These are phyloP conservation scores for Hoplostethus atlanticus DNA, from an alignment of 2,797 vertebrate genomes.

Conservation along the genomic window DNA sequence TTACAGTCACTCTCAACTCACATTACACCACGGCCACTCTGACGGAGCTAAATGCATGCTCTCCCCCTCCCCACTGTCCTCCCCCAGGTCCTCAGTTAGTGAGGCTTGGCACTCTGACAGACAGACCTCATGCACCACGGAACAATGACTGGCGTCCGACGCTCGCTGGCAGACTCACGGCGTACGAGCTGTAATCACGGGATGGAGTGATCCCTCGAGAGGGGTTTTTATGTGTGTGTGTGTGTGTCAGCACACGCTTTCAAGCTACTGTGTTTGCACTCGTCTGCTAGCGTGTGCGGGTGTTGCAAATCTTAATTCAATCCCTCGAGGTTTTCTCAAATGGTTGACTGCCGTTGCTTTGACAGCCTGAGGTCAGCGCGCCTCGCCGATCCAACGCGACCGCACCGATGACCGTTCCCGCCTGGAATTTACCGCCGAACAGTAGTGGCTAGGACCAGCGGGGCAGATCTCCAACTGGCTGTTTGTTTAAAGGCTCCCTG, in stretches of 20 bases:
- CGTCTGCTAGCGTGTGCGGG: conserved; percentile 4
- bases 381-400: neutral
- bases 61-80: conserved; percentile 13
- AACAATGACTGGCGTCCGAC: conserved; percentile 67
- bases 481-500: conserved; percentile 34
- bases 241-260: conserved; percentile 18
- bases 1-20: neutral
- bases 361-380: conserved; percentile 21
- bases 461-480: conserved; percentile 26
- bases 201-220: conserved; percentile 35
- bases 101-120: conserved; percentile 39
- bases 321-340: conserved; percentile 19
- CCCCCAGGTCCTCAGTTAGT: conserved; percentile 38
- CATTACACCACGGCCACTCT: neutral
- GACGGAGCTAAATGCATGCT: neutral
- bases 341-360: conserved; percentile 12
- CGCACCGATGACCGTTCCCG: conserved; percentile 4
- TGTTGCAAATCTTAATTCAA: conserved; percentile 3
- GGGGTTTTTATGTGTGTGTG: conserved; percentile 7
- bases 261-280: conserved; percentile 26
- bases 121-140: conserved; percentile 40
- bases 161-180: conserved; percentile 32
- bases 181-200: conserved; percentile 45
- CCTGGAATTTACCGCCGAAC: conserved; percentile 32
- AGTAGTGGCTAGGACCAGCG: conserved; percentile 18